A percentile compares a stretch with the other conserved stretches of the same genome.
Conservation (phyloP, 2,797 vertebrate species). For the Psittacula derbiana region DNA sequence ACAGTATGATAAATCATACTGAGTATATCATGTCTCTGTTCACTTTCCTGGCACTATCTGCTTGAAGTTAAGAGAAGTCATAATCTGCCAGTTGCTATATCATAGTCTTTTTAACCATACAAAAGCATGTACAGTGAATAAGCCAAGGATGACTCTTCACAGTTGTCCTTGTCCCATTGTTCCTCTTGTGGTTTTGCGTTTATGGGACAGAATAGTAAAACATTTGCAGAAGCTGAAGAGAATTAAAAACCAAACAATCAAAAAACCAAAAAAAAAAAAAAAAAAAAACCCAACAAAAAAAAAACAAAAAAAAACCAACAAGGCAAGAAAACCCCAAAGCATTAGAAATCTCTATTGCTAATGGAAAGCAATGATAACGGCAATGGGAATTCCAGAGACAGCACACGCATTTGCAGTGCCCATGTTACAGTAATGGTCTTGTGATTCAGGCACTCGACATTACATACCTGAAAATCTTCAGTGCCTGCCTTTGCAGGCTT, state of each 20-base stretch:
- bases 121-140: not conserved
- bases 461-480: slow-evolving; percentile 23
- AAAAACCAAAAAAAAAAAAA: not conserved
- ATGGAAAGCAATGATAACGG: not conserved
- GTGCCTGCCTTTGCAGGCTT: not conserved
- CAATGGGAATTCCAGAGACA: not conserved
- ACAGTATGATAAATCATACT: not conserved
- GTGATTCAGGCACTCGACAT: not conserved
- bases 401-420: not conserved
- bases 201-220: not conserved
- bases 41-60: slow-evolving; percentile 12
- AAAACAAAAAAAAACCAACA: not conserved
- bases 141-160: not conserved
- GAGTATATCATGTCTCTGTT: not conserved
- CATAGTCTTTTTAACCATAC: not conserved
- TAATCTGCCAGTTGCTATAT: not conserved
- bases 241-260: not conserved
- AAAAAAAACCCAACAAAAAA: too few relatives aligned
- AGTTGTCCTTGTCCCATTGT: not conserved
- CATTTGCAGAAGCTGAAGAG: not conserved
- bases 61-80: slow-evolving; percentile 22
- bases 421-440: not conserved
- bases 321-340: not conserved
- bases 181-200: not conserved
- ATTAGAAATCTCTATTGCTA: not conserved